A percentile compares a stretch with the other conserved stretches of the same genome.
phyloP scores from a whole-genome alignment of 2,113 vertebrate species.

The Callopanchax toddi region DNA sequence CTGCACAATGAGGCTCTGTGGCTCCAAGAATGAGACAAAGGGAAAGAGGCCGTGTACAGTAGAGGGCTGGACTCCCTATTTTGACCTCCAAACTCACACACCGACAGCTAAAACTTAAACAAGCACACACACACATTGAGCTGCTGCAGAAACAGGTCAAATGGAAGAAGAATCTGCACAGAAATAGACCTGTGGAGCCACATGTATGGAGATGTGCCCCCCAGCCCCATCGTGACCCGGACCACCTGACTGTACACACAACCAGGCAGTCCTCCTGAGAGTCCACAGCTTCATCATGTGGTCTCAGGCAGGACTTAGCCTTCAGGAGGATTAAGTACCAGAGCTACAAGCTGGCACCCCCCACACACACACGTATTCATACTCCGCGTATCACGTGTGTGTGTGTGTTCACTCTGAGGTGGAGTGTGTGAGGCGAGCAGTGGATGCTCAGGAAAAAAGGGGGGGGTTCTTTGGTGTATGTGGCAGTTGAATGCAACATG shows the following conservation, averaged over 20 bases:
- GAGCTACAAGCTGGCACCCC: background rate
- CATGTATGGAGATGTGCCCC: background rate
- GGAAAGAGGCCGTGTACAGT: conserved; percentile 41
- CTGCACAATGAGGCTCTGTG: conserved; percentile 74
- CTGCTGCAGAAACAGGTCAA: conserved; percentile 3
- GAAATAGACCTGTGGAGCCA: conserved; percentile 8
- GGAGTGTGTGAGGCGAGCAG: background rate
- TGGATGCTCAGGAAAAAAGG: background rate
- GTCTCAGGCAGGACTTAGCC: conserved; percentile 2
- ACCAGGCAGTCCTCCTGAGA: background rate
- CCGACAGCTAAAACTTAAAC: no score
- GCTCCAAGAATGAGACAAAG: conserved; percentile 35
- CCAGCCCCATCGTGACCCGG: conserved; percentile 1
- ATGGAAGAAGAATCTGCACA: background rate
- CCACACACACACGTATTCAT: conserved; percentile 2
- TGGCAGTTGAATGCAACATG: no score
- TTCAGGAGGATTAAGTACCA: no score
- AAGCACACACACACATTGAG: background rate
- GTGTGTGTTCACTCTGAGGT: background rate
- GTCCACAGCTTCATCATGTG: conserved; percentile 40
- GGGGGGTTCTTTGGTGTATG: no score
- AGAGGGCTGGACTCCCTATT: background rate
- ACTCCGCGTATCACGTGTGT: background rate
- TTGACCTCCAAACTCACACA: background rate
- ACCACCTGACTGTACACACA: conserved; percentile 2